A percentile compares a stretch with the other conserved stretches of the same genome.
Evolutionary conservation across 1,140 invertebrate species (phyloP).

Genomic region (Caligus rogercresseyi): DNA sequence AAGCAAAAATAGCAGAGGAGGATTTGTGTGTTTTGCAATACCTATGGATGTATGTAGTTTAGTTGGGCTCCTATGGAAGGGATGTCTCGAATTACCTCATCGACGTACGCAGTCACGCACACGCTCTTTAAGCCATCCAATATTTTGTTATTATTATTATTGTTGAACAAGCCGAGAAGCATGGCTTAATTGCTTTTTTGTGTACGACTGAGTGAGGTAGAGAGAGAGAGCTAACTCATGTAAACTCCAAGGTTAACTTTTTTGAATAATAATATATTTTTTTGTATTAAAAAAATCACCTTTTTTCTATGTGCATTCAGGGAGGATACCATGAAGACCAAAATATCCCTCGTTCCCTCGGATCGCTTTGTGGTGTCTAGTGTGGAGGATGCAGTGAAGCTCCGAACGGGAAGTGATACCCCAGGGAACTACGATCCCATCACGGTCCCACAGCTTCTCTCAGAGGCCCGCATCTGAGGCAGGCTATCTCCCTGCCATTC

Average conservation of each 20-base stretch:
- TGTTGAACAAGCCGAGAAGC: not conserved
- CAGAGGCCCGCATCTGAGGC: constrained; percentile 29
- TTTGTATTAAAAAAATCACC: not conserved
- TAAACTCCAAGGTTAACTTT: not conserved
- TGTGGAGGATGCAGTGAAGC: not conserved
- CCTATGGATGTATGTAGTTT: too few species aligned
- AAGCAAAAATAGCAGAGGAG: too few species aligned
- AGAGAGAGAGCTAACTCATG: not conserved
- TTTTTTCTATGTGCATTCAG: not conserved
- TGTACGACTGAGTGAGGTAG: too few species aligned
- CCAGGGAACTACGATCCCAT: not conserved
- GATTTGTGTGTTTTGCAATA: too few species aligned
- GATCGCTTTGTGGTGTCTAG: not conserved
- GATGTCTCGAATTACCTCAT: too few species aligned
- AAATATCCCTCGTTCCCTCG: not conserved
- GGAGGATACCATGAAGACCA: not conserved
- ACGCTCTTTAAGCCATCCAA: too few species aligned
- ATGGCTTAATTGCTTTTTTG: not conserved
- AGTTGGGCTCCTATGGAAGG: too few species aligned
- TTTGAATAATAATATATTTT: not conserved
- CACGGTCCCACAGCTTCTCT: not conserved
- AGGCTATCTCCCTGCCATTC: constrained; percentile 47
- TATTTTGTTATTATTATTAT: too few species aligned
- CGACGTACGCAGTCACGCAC: too few species aligned
- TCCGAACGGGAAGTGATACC: not conserved